phyloP scores from a whole-genome alignment of 1,140 invertebrate species.

The Drosophila pseudoobscura region DNA sequence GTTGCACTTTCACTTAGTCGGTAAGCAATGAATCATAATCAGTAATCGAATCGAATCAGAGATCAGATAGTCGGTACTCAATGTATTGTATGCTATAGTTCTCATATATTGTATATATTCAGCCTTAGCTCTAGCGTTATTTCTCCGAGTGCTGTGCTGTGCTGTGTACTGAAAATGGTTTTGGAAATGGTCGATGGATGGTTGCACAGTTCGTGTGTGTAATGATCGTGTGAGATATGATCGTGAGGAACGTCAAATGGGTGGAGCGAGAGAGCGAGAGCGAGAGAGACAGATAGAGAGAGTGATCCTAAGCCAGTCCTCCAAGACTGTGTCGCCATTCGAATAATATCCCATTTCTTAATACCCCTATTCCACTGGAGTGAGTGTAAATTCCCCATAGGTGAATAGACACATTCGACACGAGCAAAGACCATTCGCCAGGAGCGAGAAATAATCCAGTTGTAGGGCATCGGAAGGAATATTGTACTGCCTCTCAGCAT shows the following conservation, averaged over 20 bases:
- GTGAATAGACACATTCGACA: not conserved
- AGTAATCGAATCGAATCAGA: conserved; percentile 25
- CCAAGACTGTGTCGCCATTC: too few species aligned
- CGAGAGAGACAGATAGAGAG: conserved; percentile 6
- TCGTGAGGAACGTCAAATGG: conserved; percentile 14
- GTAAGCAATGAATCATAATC: conserved; percentile 52
- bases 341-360: too few species aligned
- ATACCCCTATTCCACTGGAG: too few species aligned
- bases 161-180: conserved; percentile 52
- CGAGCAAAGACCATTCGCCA: too few species aligned
- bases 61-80: conserved; percentile 19
- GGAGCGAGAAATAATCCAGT: too few species aligned
- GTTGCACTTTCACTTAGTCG: conserved; percentile 74
- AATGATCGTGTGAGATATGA: conserved; percentile 30
- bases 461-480: too few species aligned
- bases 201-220: conserved; percentile 34
- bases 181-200: conserved; percentile 29
- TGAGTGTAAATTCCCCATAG: too few species aligned
- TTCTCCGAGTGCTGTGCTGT: conserved; percentile 70
- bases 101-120: conserved; percentile 43
- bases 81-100: conserved; percentile 37
- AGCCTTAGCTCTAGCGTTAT: conserved; percentile 77
- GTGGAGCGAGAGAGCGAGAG: not conserved
- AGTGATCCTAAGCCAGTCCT: too few species aligned
- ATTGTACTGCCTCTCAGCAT: too few species aligned